phyloP scores from a whole-genome alignment of 2,797 vertebrate genomes.

The Acanthornis magna region DNA sequence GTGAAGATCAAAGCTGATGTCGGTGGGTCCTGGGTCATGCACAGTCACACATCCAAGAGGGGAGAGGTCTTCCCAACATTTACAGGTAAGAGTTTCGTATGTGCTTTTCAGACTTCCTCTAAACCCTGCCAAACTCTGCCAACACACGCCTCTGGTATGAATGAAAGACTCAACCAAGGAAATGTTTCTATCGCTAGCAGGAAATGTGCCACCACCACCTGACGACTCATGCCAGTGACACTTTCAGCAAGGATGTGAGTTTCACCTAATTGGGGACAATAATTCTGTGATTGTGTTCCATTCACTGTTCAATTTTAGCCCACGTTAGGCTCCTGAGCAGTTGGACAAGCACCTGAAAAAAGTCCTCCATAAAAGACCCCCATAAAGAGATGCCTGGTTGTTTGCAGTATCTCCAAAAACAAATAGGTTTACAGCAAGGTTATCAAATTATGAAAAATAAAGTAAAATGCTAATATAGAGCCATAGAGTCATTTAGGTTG shows the following conservation, averaged over 20 bases:
- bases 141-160: neutral
- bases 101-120: neutral
- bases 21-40: neutral
- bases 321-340: neutral
- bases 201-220: neutral
- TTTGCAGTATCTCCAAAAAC: rapidly evolving
- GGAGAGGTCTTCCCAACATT: neutral
- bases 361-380: neutral
- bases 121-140: neutral
- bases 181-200: neutral
- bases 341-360: neutral
- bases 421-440: neutral
- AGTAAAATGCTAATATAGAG: neutral
- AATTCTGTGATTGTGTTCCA: neutral
- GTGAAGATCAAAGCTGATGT: neutral
- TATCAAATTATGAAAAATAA: neutral
- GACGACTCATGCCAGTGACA: neutral
- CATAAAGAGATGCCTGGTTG: neutral
- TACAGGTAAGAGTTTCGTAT: neutral
- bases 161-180: neutral
- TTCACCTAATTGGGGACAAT: neutral
- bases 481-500: neutral
- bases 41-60: neutral
- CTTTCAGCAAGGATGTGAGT: neutral
- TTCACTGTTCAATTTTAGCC: neutral